phyloP scores from a whole-genome alignment of 92 coral and sea anemone species.

The Parazoanthus swiftii region DNA sequence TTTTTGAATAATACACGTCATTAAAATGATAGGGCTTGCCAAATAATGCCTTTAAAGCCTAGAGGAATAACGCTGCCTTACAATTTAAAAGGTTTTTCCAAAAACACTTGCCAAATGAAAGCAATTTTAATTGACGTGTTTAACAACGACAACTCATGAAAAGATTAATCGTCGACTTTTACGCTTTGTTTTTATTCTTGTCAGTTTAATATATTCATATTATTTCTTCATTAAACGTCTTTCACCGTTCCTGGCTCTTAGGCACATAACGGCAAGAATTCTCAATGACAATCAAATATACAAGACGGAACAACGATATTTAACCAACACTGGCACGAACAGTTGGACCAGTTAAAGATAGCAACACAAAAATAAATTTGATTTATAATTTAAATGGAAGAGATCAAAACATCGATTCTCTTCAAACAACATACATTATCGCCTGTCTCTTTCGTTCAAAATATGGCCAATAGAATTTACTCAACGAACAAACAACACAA shows the following conservation, averaged over 20 bases:
- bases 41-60: background rate
- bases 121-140: background rate
- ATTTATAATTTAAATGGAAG: background rate
- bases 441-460: constrained; percentile 8
- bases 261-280: background rate
- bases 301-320: background rate
- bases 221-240: background rate
- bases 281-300: background rate
- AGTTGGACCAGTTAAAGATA: background rate
- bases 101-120: background rate
- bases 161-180: background rate
- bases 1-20: background rate
- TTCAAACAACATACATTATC: background rate
- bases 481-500: background rate
- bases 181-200: background rate
- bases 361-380: background rate
- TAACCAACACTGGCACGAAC: background rate
- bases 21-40: background rate
- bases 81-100: too few species aligned
- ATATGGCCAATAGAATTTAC: background rate
- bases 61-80: too few species aligned
- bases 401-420: background rate
- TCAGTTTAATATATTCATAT: background rate
- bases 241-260: background rate
- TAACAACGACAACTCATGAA: background rate